These are phyloP conservation scores for Cheilosia vernalis DNA, from an alignment of 2,888 invertebrate species.

Conservation along the genomic window DNA sequence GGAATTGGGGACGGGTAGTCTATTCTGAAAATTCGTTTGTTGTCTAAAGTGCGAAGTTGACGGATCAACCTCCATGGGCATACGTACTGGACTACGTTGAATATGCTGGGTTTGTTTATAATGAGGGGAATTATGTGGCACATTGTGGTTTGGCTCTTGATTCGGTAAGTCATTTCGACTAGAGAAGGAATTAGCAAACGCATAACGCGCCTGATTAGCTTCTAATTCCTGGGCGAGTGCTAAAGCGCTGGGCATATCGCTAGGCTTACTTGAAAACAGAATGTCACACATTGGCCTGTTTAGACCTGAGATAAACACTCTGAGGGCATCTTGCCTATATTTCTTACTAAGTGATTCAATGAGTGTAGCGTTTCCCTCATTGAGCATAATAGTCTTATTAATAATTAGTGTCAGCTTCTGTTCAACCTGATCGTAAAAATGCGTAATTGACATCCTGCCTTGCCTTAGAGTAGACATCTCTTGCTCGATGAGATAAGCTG, in stretches of 20 bases:
- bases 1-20: not conserved
- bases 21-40: not conserved
- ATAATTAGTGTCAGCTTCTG: conserved; percentile 60
- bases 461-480: conserved; percentile 67
- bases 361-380: conserved; percentile 36
- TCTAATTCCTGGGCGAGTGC: not conserved
- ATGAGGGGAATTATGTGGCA: not conserved
- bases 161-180: not conserved
- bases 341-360: conserved; percentile 40
- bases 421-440: conserved; percentile 70
- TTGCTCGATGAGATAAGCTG: conserved; percentile 51
- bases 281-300: too few species aligned
- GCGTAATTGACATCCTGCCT: conserved; percentile 40
- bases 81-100: not conserved
- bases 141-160: too few species aligned
- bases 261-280: not conserved
- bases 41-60: conserved; percentile 1
- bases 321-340: not conserved
- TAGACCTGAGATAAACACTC: too few species aligned
- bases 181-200: not conserved
- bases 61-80: conserved; percentile 5
- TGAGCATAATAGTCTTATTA: conserved; percentile 68
- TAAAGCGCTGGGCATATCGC: too few species aligned
- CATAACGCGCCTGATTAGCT: not conserved
- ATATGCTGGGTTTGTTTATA: not conserved